Evolutionary conservation across 2,888 invertebrate genomes (phyloP).

Genomic region (Agriopis marginaria): DNA sequence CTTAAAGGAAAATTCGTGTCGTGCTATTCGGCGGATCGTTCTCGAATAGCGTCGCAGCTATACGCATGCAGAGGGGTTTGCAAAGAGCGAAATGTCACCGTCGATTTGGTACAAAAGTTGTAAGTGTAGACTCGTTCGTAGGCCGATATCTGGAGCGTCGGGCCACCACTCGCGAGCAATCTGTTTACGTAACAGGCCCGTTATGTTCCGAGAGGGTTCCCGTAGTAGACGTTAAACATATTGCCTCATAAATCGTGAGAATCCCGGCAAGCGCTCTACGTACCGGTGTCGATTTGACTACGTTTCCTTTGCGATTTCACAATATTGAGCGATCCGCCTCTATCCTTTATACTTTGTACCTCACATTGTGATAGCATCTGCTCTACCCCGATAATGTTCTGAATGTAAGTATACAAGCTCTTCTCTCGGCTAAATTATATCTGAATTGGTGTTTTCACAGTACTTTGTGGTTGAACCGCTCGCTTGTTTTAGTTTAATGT

Average conservation of each 20-base stretch:
- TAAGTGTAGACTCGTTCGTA: conserved; percentile 72
- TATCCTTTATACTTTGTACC: conserved; percentile 44
- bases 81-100: conserved; percentile 60
- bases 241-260: conserved; percentile 85
- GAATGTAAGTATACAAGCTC: conserved; percentile 19
- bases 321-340: conserved; percentile 71
- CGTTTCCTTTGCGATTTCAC: conserved; percentile 81
- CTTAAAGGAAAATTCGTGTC: conserved; percentile 36
- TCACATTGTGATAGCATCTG: conserved; percentile 35
- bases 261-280: conserved; percentile 80
- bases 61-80: conserved; percentile 61
- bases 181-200: conserved; percentile 86
- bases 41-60: conserved; percentile 50
- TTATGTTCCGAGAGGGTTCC: conserved; percentile 84
- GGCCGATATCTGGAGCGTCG: conserved; percentile 74
- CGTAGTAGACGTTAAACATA: conserved; percentile 86
- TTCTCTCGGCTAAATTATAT: conserved; percentile 24
- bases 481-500: conserved; percentile 17
- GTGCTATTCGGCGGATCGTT: conserved; percentile 51
- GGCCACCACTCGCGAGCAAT: conserved; percentile 81
- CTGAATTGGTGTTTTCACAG: conserved; percentile 17
- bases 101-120: conserved; percentile 70
- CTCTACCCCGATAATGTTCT: conserved; percentile 23
- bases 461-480: conserved; percentile 24
- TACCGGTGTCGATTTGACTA: conserved; percentile 83